Conservation (phyloP, 2,113 vertebrate genomes). For the Eupsittula cactorum region DNA sequence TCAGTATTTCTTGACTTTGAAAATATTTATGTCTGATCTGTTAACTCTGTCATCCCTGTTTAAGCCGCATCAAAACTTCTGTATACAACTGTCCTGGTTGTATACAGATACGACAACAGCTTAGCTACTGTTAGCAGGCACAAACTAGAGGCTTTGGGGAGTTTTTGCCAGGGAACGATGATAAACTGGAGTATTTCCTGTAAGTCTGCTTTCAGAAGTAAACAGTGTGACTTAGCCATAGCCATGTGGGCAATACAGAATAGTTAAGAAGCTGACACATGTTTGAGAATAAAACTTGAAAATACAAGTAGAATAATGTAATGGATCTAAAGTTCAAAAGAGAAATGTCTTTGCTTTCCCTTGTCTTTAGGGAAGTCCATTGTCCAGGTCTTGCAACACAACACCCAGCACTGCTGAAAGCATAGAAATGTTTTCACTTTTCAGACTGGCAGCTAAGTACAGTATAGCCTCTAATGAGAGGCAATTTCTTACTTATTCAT, state of each 20-base stretch:
- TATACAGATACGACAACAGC: not conserved
- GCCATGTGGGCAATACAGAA: not conserved
- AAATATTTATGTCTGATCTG: not conserved
- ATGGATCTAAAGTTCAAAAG: not conserved
- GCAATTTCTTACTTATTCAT: not conserved
- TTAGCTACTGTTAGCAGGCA: constrained; percentile 41
- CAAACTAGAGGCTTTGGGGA: constrained; percentile 16
- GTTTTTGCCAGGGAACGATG: constrained; percentile 8
- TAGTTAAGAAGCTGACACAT: constrained; percentile 37
- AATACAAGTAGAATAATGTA: constrained; percentile 11
- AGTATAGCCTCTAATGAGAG: not conserved
- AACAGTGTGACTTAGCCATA: constrained; percentile 25
- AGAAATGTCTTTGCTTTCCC: not conserved
- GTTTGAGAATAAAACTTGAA: constrained; percentile 44
- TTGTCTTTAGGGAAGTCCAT: not conserved
- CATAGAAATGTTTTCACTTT: not conserved
- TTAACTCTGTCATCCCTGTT: constrained; percentile 28
- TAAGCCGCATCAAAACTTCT: constrained; percentile 47
- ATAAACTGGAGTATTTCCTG: constrained; percentile 40
- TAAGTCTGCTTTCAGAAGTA: constrained; percentile 37
- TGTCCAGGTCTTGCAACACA: not conserved
- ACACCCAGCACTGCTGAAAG: not conserved
- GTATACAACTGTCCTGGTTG: not conserved
- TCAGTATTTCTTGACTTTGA: not conserved
- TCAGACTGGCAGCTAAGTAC: not conserved